Percentiles rank a stretch among this genome's conserved stretches.
phyloP scores from a whole-genome alignment of 2,797 vertebrate species.

The Apogon talboti region DNA sequence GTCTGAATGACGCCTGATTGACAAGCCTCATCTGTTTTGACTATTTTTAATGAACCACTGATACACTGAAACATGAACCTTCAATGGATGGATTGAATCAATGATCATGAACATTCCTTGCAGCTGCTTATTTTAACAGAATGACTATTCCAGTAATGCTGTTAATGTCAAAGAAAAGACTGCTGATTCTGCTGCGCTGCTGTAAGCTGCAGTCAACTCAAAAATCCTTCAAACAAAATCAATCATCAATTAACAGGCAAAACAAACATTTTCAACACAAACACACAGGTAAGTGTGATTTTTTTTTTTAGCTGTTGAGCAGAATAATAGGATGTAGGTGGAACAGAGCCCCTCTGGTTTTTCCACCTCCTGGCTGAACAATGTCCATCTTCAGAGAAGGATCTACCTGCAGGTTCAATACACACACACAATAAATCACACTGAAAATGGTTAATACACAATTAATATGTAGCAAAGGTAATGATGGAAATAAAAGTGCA shows the following conservation, averaged over 20 bases:
- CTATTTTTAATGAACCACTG: constrained; percentile 65
- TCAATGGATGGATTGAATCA: background rate
- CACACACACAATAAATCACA: constrained; percentile 17
- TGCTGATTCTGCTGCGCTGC: constrained; percentile 8
- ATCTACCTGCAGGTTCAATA: constrained; percentile 71
- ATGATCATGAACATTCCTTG: constrained; percentile 11
- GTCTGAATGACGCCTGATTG: constrained; percentile 54
- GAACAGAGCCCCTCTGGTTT: constrained; percentile 66
- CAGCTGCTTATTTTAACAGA: constrained; percentile 7
- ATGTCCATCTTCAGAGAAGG: constrained; percentile 80
- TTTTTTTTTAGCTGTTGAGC: constrained; percentile 70
- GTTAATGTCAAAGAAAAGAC: background rate
- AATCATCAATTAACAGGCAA: constrained; percentile 7
- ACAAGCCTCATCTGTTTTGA: constrained; percentile 61
- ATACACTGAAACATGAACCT: constrained; percentile 12
- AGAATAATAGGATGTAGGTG: constrained; percentile 79
- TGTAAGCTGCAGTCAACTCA: constrained; percentile 28
- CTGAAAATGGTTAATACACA: background rate
- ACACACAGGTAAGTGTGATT: background rate
- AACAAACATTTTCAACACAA: background rate
- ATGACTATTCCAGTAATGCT: background rate
- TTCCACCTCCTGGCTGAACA: constrained; percentile 56
- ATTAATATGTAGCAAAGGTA: background rate
- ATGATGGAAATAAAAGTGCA: background rate
- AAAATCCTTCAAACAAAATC: constrained; percentile 8